phyloP scores from a whole-genome alignment of 35 echinoderm and acorn worm species.

The Stichopus chloronotus region DNA sequence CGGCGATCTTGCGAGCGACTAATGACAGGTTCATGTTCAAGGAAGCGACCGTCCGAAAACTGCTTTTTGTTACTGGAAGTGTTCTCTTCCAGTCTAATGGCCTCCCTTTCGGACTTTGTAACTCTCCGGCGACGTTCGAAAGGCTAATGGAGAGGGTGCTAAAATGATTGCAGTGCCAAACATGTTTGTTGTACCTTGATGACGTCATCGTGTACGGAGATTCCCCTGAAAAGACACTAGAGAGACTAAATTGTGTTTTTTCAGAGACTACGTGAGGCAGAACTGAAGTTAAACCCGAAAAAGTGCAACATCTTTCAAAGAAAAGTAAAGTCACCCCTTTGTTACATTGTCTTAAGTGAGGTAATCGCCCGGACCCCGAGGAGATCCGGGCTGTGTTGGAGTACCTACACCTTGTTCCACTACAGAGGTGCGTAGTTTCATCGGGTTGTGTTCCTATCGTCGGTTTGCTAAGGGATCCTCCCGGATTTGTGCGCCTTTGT shows the following conservation, averaged over 20 bases:
- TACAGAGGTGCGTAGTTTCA: constrained; percentile 66
- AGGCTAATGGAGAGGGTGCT: neutral
- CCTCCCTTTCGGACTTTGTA: constrained; percentile 62
- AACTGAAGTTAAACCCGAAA: constrained; percentile 68
- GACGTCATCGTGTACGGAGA: constrained; percentile 65
- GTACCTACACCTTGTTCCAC: constrained; percentile 49
- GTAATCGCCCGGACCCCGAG: constrained; percentile 43
- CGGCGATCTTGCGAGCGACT: constrained; percentile 67
- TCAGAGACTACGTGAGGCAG: neutral
- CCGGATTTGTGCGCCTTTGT: too few relatives aligned
- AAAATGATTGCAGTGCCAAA: constrained; percentile 12
- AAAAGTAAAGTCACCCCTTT: constrained; percentile 66
- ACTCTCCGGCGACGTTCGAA: constrained; percentile 21
- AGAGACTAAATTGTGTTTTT: constrained; percentile 27
- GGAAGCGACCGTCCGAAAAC: constrained; percentile 30
- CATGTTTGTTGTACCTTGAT: constrained; percentile 54
- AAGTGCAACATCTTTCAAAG: constrained; percentile 70
- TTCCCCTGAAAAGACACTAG: constrained; percentile 17
- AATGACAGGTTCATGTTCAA: constrained; percentile 66
- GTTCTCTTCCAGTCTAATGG: constrained; percentile 49
- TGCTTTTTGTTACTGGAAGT: constrained; percentile 3
- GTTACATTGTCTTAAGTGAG: constrained; percentile 22
- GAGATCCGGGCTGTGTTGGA: constrained; percentile 58
- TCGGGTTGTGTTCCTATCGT: constrained; percentile 69
- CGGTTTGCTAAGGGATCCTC: constrained; percentile 68